Base-by-base conservation (phyloP, 2,113 vertebrate species). In the Gymnobelideus leadbeateri region DNA sequence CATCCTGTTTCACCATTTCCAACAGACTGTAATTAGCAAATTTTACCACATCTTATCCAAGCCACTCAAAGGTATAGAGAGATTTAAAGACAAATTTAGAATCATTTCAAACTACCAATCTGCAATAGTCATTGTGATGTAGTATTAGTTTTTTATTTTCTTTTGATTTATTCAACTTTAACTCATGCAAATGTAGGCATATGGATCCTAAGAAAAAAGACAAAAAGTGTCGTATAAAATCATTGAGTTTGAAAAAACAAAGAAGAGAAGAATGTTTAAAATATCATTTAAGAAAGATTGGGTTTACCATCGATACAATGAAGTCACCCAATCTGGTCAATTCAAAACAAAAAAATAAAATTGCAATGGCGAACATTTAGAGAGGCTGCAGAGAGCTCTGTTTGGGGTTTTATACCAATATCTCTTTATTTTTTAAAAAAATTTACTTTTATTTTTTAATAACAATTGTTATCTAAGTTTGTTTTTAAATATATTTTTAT, bases 81-180 rank as follows among this genome's bases (percentile, higher is more conserved):
- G 49, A 68, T 92, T 93, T 54, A 96, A 96, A 50, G 91, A 55
- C 77, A 89, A 96, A 94, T 43, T 68, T 55, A 68, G 90, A 51
- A 53, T 94, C 95, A 94, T 92, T 96, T 96, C 95, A 94, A 92
- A 91, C 93, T 95, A 95, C 43, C 54, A 89, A 93, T 91, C 52
- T 92, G 49, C n/a, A 31, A 26, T 68, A 84, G 51, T 43, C 11
- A 91, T 46, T 2, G 23, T 52, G 19, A n/a, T 43, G 12, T 94
- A 89, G 57, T 91, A 52, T 37, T 84, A 93, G 46, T 55, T 92
- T 47, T 14, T 9, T 28, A 47, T 54, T 26, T 25, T 84, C 10
- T 92, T n/a, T 49, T 89, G 25, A 46, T 28, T 91, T 16, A 21
- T 47, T 93, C 51, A 46, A 46, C 49, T 46, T 50, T 50, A 46